These are phyloP conservation scores for Hypolimnas misippus DNA, from an alignment of 2,888 invertebrate genomes.

Conservation along the genomic window DNA sequence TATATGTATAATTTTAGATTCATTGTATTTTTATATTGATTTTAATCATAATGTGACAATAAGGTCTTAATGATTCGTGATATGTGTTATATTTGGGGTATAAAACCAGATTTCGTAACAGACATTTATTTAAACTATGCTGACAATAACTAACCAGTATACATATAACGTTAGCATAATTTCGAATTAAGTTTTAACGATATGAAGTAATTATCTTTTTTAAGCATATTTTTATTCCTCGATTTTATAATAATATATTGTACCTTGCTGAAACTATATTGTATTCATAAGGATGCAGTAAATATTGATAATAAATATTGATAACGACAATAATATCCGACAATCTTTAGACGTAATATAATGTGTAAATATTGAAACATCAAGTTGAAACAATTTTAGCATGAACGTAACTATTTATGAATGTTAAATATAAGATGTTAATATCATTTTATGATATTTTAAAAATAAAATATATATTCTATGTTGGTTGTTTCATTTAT, in stretches of 20 bases:
- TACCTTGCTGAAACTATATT: conserved; percentile 10
- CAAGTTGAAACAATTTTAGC: conserved; percentile 65
- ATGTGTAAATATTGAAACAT: conserved; percentile 66
- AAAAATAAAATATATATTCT: conserved; percentile 75
- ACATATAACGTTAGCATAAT: background rate
- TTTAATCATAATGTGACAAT: background rate
- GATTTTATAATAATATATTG: conserved; percentile 3
- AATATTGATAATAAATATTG: conserved; percentile 54
- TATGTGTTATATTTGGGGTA: no score
- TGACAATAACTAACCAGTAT: conserved; percentile 16
- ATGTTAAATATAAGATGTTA: conserved; percentile 82
- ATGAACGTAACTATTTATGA: conserved; percentile 74
- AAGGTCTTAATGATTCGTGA: no score
- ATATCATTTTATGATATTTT: conserved; percentile 83
- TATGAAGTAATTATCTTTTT: conserved; percentile 10
- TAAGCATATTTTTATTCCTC: conserved; percentile 7
- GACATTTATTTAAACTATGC: background rate
- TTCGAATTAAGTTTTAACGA: background rate
- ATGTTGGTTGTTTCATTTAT: conserved; percentile 44
- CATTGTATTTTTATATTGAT: background rate
- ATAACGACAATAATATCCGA: conserved; percentile 73
- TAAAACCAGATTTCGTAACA: background rate
- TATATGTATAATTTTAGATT: background rate
- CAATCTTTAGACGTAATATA: conserved; percentile 56
- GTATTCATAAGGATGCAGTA: conserved; percentile 8